A percentile compares a stretch with the other conserved stretches of the same genome.
These are phyloP conservation scores for Trididemnum clinides DNA, from an alignment of 23 tunicate genomes.

Conservation along the genomic window DNA sequence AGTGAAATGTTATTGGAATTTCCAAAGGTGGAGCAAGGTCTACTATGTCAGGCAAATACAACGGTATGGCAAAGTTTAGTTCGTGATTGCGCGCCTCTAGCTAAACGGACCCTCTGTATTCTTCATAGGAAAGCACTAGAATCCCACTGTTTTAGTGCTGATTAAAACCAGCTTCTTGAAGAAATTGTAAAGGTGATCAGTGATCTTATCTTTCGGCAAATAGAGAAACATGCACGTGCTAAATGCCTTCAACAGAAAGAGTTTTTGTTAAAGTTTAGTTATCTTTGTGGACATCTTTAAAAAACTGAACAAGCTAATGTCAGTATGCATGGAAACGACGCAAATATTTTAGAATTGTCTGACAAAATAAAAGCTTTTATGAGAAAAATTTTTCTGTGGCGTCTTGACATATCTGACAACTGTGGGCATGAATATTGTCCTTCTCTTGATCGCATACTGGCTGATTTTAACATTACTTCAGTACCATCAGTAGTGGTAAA, in stretches of 20 bases:
- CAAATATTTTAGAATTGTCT: neutral
- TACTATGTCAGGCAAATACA: constrained; percentile 9
- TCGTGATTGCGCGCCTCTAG: neutral
- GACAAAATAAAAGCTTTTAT: too few relatives aligned
- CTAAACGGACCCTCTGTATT: neutral
- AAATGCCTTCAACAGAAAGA: neutral
- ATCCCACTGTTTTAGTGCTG: constrained; percentile 15
- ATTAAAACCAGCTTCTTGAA: neutral
- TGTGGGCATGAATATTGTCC: too few relatives aligned
- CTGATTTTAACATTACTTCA: neutral
- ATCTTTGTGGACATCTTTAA: neutral
- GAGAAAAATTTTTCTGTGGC: neutral
- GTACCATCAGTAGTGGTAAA: neutral
- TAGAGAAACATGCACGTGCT: neutral
- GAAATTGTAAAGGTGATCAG: constrained; percentile 21
- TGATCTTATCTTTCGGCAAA: neutral
- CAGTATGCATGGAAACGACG: neutral
- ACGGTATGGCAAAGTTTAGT: neutral
- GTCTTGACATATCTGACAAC: neutral
- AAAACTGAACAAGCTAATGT: neutral
- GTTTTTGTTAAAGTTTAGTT: neutral
- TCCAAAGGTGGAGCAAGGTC: constrained; percentile 17
- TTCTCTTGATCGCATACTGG: too few relatives aligned
- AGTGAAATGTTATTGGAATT: neutral
- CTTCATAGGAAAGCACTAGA: constrained; percentile 1